Percentiles rank a stretch among this genome's conserved stretches.
These are phyloP conservation scores for Andricus quercusramuli DNA, from an alignment of 2,888 invertebrate genomes.

Conservation along the genomic window DNA sequence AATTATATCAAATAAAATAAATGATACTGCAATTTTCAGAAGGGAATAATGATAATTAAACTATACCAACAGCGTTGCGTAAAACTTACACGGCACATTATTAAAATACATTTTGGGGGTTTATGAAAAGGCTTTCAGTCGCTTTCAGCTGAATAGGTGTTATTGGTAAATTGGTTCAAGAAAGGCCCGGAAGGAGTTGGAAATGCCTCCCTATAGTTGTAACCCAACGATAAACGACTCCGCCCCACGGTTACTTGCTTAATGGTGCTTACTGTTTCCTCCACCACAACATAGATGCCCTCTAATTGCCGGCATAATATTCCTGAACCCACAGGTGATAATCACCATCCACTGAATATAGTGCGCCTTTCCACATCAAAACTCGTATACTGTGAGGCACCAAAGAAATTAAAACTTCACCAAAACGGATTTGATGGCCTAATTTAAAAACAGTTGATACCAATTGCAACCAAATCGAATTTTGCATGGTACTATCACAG, in stretches of 20 bases:
- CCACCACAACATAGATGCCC: slow-evolving; percentile 63
- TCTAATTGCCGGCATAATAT: slow-evolving; percentile 70
- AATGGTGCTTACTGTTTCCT: slow-evolving; percentile 66
- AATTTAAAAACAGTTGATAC: background rate
- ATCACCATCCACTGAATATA: slow-evolving; percentile 59
- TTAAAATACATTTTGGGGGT: background rate
- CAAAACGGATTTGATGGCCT: background rate
- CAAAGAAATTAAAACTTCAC: background rate
- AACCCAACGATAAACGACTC: slow-evolving; percentile 43
- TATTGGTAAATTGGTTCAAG: slow-evolving; percentile 4
- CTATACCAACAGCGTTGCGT: no score
- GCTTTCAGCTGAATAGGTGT: background rate
- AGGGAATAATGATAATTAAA: no score
- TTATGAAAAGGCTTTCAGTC: background rate
- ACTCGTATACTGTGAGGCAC: background rate
- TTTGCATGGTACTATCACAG: background rate
- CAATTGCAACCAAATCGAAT: background rate
- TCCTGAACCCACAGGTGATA: slow-evolving; percentile 65
- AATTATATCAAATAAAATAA: no score
- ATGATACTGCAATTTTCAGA: no score
- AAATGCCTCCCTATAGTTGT: slow-evolving; percentile 7
- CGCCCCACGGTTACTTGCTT: slow-evolving; percentile 64
- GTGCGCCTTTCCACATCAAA: slow-evolving; percentile 11
- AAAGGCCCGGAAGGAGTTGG: slow-evolving; percentile 2
- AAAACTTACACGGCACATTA: no score